Conservation (phyloP, 2,888 invertebrate genomes). For the Agriopis aurantiaria region DNA sequence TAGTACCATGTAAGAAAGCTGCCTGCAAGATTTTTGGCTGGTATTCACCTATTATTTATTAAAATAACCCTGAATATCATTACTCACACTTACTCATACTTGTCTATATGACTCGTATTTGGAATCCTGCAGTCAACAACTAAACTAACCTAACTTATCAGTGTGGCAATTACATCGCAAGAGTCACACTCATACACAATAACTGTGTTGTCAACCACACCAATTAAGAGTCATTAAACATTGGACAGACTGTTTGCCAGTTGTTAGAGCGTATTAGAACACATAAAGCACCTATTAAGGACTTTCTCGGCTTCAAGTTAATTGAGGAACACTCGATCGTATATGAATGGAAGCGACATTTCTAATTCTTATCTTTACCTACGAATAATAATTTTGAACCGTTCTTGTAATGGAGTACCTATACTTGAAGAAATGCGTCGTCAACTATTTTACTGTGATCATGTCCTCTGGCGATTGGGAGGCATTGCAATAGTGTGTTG, state of each 20-base stretch:
- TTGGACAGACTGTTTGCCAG: conserved; percentile 66
- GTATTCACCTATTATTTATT: too few species aligned
- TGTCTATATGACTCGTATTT: conserved; percentile 13
- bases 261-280: conserved; percentile 66
- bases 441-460: too few species aligned
- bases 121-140: conserved; percentile 36
- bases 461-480: too few species aligned
- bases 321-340: conserved; percentile 30
- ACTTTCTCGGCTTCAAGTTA: conserved; percentile 61
- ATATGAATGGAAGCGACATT: conserved; percentile 21
- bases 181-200: conserved; percentile 54
- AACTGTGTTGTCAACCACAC: conserved; percentile 57
- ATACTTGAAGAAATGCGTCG: too few species aligned
- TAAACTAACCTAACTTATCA: background rate
- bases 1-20: too few species aligned
- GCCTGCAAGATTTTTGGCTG: too few species aligned
- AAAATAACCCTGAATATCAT: too few species aligned
- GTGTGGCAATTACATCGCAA: conserved; percentile 52
- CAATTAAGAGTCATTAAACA: conserved; percentile 79
- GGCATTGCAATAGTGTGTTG: too few species aligned
- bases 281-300: conserved; percentile 72
- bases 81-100: background rate
- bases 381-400: too few species aligned
- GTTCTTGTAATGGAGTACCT: too few species aligned
- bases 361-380: background rate